Evolutionary conservation across 2,797 vertebrate species (phyloP).

Genomic region (Linurgus olivaceus): DNA sequence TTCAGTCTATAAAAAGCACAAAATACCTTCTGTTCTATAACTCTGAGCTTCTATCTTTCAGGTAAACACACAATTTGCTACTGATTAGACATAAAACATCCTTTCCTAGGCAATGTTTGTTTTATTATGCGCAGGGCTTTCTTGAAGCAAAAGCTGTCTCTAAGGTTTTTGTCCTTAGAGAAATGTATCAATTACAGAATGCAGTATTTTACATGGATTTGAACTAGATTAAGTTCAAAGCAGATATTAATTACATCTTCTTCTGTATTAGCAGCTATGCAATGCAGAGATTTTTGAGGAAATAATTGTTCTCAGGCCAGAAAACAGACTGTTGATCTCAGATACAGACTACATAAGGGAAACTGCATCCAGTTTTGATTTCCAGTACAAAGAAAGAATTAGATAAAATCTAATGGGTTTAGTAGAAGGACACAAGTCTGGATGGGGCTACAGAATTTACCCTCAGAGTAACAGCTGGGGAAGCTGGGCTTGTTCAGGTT

Average conservation of each 20-base stretch:
- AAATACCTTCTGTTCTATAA: neutral
- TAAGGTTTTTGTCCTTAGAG: neutral
- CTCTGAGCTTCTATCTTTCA: neutral
- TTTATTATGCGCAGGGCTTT: neutral
- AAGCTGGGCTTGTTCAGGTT: neutral
- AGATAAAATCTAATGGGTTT: neutral
- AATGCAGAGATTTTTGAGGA: neutral
- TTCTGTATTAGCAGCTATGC: neutral
- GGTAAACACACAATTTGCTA: neutral
- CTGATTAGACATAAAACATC: neutral
- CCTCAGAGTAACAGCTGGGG: neutral
- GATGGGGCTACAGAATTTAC: neutral
- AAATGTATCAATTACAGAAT: neutral
- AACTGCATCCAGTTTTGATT: neutral
- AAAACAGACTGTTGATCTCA: neutral
- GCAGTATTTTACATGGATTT: neutral
- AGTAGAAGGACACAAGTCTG: neutral
- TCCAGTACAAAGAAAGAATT: neutral
- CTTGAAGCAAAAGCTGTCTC: neutral
- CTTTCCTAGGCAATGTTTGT: rapidly evolving
- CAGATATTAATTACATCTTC: neutral
- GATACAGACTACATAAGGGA: neutral
- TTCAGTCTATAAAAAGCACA: neutral
- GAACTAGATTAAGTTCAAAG: neutral
- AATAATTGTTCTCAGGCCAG: neutral